Evolutionary conservation across 2,113 vertebrate species (phyloP).

Genomic region (Entomyzon cyanotis): DNA sequence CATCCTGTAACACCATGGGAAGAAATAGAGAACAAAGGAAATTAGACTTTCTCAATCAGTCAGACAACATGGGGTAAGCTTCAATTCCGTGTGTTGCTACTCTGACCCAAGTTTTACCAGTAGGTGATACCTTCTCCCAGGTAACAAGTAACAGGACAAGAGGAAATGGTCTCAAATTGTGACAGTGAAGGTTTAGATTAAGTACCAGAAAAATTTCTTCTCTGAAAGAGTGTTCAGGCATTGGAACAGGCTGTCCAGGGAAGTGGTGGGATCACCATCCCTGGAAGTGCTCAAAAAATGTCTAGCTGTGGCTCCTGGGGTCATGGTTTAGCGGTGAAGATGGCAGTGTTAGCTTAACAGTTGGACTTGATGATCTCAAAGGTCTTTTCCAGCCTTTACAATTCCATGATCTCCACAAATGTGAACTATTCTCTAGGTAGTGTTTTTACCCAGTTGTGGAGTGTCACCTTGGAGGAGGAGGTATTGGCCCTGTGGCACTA

Average conservation of each 20-base stretch:
- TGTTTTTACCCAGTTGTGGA: background rate
- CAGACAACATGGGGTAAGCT: background rate
- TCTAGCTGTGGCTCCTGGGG: background rate
- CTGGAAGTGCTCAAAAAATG: background rate
- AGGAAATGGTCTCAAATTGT: background rate
- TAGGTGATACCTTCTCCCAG: background rate
- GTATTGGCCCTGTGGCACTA: too few relatives aligned
- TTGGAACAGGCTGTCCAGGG: background rate
- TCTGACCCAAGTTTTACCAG: background rate
- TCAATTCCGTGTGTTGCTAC: background rate
- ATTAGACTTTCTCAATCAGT: background rate
- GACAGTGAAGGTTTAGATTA: background rate
- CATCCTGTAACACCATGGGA: background rate
- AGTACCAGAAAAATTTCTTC: background rate
- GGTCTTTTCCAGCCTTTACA: background rate
- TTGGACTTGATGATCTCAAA: background rate
- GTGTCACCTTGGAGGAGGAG: background rate
- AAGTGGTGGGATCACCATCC: background rate
- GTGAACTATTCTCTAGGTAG: background rate
- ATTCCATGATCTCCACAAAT: background rate
- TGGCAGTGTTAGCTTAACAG: background rate
- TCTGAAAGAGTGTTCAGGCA: background rate
- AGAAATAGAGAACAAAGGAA: background rate
- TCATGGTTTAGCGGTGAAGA: background rate
- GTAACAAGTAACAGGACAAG: background rate